Evolutionary conservation across 2,797 vertebrate genomes (phyloP), one percentile per base, ranked within the genome.

Genomic region (Lithobates pipiens): DNA sequence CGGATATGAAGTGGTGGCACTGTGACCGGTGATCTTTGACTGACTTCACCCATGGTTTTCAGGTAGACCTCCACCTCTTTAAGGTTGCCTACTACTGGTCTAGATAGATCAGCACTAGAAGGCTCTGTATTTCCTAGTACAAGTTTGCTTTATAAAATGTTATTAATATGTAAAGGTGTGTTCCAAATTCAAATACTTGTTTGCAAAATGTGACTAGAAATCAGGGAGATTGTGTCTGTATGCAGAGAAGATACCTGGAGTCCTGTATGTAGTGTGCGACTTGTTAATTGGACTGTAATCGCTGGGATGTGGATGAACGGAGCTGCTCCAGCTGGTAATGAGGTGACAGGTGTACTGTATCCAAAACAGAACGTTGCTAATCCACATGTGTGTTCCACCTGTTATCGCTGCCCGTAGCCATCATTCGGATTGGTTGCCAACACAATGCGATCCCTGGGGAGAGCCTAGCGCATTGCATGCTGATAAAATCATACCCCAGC

Each of bases 341-440:
- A 63, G 70, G 74, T 63, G 34, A 77, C 80, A 86, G 75, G 75
- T 83, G 80, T 27, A 34, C 4, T 74, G 75, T 86, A 82, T 77
- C 80, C 76, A 78, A 39, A 36, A 57, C 85, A 82, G 32, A 39
- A 75, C 10, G 36, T 29, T 83, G 18, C 27, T 34, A 75, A 63
- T 29, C 44, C 69, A 78, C 80, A 32, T 57, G 73, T 70, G 74
- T 77, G 73, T 39, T 57, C 21, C 85, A 86, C 74, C 80, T 86
- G 85, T 82, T 82, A 36, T 34, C 23, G 27, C 36, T 75, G 76
- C 69, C 69, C 21, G 23, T 46, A 74, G 16, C 21, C 23, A 6
- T 23, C 34, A 39, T 65, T 61, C 73, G n/a, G 21, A 73, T 83
- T 86, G 69, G 80, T 73, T 78, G 29, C 57, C 79, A 16, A 79